These are phyloP conservation scores for Phyllotreta cruciferae DNA, from an alignment of 2,888 invertebrate genomes.

Conservation along the genomic window DNA sequence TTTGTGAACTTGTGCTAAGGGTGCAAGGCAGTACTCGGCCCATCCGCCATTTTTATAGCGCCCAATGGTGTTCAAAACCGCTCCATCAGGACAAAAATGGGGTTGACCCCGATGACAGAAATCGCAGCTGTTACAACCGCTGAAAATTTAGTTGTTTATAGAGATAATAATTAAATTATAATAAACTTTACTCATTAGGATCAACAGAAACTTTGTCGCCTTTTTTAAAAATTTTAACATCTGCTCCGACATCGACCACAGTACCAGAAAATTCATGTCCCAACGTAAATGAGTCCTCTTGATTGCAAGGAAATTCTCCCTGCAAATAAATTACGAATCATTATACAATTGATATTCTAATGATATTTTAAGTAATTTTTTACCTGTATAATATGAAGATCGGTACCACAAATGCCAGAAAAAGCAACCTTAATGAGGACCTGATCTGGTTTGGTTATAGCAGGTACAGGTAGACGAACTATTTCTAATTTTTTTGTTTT, in stretches of 20 bases:
- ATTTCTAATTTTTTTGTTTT: slow-evolving; percentile 60
- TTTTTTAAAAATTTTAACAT: slow-evolving; percentile 64
- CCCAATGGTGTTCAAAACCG: slow-evolving; percentile 68
- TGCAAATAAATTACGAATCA: not conserved
- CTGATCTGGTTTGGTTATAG: slow-evolving; percentile 62
- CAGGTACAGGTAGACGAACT: slow-evolving; percentile 61
- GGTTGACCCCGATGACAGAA: slow-evolving; percentile 70
- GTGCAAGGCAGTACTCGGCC: slow-evolving; percentile 70
- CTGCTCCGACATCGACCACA: slow-evolving; percentile 66
- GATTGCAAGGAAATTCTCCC: slow-evolving; percentile 21
- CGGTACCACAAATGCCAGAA: slow-evolving; percentile 76
- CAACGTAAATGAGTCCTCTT: slow-evolving; percentile 7
- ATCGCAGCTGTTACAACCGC: slow-evolving; percentile 68
- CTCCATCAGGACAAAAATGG: slow-evolving; percentile 65
- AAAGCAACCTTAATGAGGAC: slow-evolving; percentile 72
- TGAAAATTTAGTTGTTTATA: slow-evolving; percentile 48
- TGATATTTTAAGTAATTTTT: slow-evolving; percentile 32
- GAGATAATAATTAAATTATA: not conserved
- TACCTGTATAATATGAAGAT: slow-evolving; percentile 75
- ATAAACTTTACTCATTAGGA: slow-evolving; percentile 66
- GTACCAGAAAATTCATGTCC: slow-evolving; percentile 70
- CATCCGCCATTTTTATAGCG: slow-evolving; percentile 73
- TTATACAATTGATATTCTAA: slow-evolving; percentile 1
- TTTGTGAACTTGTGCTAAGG: slow-evolving; percentile 65
- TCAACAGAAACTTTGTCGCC: slow-evolving; percentile 74